Conservation (phyloP, 2,113 vertebrate genomes). For the Rhadina sibilatrix region DNA sequence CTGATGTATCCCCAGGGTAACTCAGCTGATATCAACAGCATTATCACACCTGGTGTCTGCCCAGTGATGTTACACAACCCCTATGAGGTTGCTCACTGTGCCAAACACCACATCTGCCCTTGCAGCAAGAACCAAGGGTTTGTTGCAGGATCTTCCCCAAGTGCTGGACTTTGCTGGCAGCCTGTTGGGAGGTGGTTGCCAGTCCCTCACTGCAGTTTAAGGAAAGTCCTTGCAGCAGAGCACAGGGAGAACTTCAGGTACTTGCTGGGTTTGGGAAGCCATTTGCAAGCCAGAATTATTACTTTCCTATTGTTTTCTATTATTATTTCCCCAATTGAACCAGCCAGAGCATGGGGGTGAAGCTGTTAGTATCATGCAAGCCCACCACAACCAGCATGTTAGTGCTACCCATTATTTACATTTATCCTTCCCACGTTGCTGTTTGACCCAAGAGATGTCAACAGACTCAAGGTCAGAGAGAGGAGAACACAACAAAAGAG, state of each 20-base stretch:
- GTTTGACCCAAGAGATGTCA: neutral
- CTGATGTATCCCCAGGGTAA: neutral
- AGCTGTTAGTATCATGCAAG: neutral
- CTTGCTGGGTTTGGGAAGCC: neutral
- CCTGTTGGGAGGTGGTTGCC: neutral
- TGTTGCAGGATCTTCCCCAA: neutral
- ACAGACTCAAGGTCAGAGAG: neutral
- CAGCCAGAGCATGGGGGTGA: neutral
- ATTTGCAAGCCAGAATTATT: neutral
- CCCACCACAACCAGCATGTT: neutral
- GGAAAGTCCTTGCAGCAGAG: neutral
- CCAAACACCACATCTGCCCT: accelerated
- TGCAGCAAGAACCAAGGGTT: neutral
- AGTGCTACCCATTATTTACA: neutral
- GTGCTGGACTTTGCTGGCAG: neutral
- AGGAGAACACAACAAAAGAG: neutral
- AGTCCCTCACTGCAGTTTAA: neutral
- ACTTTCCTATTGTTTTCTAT: neutral
- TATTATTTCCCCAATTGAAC: neutral
- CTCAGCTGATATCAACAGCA: neutral
- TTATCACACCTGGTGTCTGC: neutral
- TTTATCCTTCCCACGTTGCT: neutral
- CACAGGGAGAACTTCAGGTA: neutral
- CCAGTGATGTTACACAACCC: neutral
- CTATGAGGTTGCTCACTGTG: neutral